Evolutionary conservation across 1,140 invertebrate genomes (phyloP), one percentile per base, ranked within the genome.

Genomic region (Arion vulgaris): DNA sequence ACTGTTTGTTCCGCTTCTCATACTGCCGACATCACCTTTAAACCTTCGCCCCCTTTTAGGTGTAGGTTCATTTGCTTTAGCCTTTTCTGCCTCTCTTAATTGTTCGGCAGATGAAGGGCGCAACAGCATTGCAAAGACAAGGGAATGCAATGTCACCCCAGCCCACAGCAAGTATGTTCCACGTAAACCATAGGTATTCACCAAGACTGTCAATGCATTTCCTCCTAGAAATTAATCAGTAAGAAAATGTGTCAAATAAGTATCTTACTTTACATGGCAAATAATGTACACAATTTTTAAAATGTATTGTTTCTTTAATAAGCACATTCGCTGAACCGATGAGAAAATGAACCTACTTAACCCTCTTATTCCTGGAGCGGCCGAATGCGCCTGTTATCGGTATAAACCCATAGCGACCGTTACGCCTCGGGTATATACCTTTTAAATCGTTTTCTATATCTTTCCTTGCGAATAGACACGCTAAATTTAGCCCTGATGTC

Each of bases 1-100:
- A 74, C 80, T 81, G 36, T 74, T 81, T n/a, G 69, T n/a, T 34
- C 80, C 80, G 39, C 80, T 81, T 7, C 17, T 51, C 57, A 81
- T 36, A 62, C 80, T 81, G 19, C 38, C 53, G 17, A 34, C 28
- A 32, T 34, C 62, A 66, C 62, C 62, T 7, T 66, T n/a, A 32
- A 66, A 66, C 1, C 9, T 32, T 15, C 28, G 68, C 19, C 49
- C 49, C 36, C 71, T 81, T 45, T 19, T 39, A 19, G 2, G 34
- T 28, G 66, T 38, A 0, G 45, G 66, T 0, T 71, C 19, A 4
- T 69, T 49, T 39, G 7, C 32, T 26, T 53, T 38, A 15, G 23
- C 39, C n/a, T 38, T 62, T 49, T 81, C 80, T 23, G 57, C 69
- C 11, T 45, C 34, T 45, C 80, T 68, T 19, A 74, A 51, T 34